These are phyloP conservation scores for Hetaerina americana DNA, from an alignment of 1,140 invertebrate species.

Conservation along the genomic window DNA sequence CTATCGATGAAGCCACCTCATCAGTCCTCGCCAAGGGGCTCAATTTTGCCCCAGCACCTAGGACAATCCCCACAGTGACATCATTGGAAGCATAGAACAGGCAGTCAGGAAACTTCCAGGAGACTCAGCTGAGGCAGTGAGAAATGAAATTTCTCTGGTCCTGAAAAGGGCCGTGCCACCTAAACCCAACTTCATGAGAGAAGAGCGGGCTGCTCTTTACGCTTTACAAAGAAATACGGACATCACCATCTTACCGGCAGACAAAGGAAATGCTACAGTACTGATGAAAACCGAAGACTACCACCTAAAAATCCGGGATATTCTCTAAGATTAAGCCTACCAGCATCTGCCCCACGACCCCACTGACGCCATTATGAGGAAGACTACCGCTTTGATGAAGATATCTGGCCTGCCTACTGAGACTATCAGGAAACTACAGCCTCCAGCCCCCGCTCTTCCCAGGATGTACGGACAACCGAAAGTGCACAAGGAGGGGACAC, in stretches of 20 bases:
- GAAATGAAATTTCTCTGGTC: not conserved
- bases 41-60: not conserved
- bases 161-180: not conserved
- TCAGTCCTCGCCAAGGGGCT: not conserved
- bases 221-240: not conserved
- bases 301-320: too few species aligned
- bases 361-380: too few species aligned
- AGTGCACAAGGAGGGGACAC: too few species aligned
- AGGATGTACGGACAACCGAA: too few species aligned
- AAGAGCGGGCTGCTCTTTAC: not conserved
- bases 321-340: too few species aligned
- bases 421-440: too few species aligned
- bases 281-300: not conserved
- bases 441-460: too few species aligned
- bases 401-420: too few species aligned
- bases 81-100: not conserved
- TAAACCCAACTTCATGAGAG: not conserved
- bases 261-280: not conserved
- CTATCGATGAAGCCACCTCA: not conserved
- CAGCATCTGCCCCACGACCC: too few species aligned
- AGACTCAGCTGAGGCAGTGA: not conserved
- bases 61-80: not conserved
- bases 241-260: not conserved
- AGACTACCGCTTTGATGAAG: too few species aligned
- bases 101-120: not conserved